phyloP scores from a whole-genome alignment of 2,113 vertebrate genomes.

The Neogobius melanostomus region DNA sequence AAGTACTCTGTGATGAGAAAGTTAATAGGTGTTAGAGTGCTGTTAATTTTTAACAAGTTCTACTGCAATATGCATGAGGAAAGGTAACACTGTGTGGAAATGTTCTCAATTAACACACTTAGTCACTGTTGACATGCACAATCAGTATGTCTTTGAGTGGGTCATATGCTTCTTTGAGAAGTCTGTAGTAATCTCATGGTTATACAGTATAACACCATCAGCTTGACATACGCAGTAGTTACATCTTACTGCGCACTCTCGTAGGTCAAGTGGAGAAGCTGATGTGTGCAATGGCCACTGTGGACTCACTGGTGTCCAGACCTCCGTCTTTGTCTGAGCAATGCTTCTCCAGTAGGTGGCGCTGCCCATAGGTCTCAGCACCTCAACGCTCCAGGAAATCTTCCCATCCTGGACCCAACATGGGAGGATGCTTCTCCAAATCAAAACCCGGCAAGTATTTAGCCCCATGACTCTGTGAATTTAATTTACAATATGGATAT shows the following conservation, averaged over 20 bases:
- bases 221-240: neutral
- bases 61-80: constrained; percentile 62
- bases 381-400: constrained; percentile 55
- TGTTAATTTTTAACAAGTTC: constrained; percentile 71
- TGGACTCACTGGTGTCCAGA: constrained; percentile 65
- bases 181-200: neutral
- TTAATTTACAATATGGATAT: neutral
- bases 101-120: constrained; percentile 54
- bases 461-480: neutral
- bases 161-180: neutral
- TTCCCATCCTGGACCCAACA: constrained; percentile 74
- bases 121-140: constrained; percentile 52
- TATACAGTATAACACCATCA: too few relatives aligned
- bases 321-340: constrained; percentile 54
- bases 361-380: constrained; percentile 56
- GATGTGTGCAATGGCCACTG: constrained; percentile 73
- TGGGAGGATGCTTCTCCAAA: constrained; percentile 99
- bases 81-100: constrained; percentile 57
- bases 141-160: constrained; percentile 1
- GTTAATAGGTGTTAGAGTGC: constrained; percentile 66
- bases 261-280: constrained; percentile 71
- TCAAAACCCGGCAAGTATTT: constrained; percentile 89
- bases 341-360: constrained; percentile 52
- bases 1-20: constrained; percentile 64
- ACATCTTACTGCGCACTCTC: neutral